phyloP scores from a whole-genome alignment of 2,797 vertebrate species.

The Cyclopterus lumpus region DNA sequence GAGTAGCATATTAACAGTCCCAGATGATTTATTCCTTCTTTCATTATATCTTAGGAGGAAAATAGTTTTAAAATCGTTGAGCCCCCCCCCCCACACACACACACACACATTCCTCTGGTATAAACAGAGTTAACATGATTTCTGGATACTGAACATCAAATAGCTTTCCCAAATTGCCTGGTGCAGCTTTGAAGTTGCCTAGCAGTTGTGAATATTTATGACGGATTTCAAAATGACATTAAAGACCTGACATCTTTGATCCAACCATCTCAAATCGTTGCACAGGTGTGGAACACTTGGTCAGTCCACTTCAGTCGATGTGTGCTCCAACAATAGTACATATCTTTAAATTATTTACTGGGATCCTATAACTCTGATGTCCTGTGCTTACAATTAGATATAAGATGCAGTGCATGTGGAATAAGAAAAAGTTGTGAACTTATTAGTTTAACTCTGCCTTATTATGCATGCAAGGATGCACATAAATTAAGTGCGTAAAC shows the following conservation, averaged over 20 bases:
- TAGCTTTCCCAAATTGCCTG: slow-evolving; percentile 43
- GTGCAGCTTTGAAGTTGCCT: slow-evolving; percentile 62
- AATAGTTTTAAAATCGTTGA: neutral
- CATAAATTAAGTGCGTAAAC: slow-evolving; percentile 77
- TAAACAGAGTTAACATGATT: slow-evolving; percentile 22
- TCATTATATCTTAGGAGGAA: neutral
- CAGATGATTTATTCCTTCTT: neutral
- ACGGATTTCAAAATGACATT: slow-evolving; percentile 39
- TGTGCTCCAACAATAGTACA: neutral
- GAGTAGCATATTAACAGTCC: neutral
- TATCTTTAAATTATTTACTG: slow-evolving; percentile 1
- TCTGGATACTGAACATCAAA: slow-evolving; percentile 52
- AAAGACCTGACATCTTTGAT: slow-evolving; percentile 18
- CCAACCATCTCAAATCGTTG: neutral
- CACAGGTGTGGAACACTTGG: neutral
- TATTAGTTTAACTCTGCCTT: slow-evolving; percentile 66
- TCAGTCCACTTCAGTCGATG: neutral
- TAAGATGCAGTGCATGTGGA: slow-evolving; percentile 32
- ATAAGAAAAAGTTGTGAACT: slow-evolving; percentile 54
- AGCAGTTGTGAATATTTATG: slow-evolving; percentile 59
- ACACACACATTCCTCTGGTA: neutral
- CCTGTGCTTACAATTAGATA: slow-evolving; percentile 3
- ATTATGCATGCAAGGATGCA: slow-evolving; percentile 70
- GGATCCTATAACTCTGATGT: slow-evolving; percentile 5
- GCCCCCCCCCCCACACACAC: no score